Conservation (phyloP, 2,113 vertebrate genomes). For the Dasyornis broadbenti region DNA sequence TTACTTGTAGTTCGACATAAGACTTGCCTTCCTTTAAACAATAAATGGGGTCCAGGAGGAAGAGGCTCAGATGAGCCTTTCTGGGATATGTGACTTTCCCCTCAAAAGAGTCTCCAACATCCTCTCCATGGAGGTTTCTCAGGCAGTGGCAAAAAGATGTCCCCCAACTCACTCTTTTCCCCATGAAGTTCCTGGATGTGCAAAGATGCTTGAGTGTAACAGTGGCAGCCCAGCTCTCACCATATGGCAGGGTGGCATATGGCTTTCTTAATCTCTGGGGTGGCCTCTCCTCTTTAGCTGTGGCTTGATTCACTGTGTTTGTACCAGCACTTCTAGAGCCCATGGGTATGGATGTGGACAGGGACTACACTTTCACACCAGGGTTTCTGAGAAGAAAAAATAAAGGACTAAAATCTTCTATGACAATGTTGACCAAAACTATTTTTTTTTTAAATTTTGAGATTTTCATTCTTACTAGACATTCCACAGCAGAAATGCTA, state of each 20-base stretch:
- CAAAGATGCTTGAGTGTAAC: neutral
- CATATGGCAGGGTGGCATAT: neutral
- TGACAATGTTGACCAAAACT: neutral
- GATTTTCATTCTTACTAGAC: neutral
- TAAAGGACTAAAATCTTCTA: neutral
- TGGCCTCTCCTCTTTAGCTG: neutral
- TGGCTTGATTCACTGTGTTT: neutral
- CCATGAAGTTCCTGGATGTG: neutral
- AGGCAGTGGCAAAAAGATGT: neutral
- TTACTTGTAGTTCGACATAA: rapidly evolving
- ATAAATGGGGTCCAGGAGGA: neutral
- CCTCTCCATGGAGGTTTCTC: neutral
- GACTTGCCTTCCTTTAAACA: neutral
- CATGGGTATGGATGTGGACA: neutral
- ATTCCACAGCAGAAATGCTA: neutral
- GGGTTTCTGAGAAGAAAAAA: neutral
- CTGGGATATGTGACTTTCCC: neutral
- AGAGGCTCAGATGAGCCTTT: neutral
- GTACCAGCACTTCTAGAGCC: neutral
- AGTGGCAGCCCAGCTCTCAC: neutral
- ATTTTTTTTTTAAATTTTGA: neutral
- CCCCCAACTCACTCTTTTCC: neutral
- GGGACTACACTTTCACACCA: neutral
- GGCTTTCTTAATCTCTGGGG: neutral
- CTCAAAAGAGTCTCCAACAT: neutral